Conservation (phyloP, 2,113 vertebrate genomes). For the Sus scrofa region DNA sequence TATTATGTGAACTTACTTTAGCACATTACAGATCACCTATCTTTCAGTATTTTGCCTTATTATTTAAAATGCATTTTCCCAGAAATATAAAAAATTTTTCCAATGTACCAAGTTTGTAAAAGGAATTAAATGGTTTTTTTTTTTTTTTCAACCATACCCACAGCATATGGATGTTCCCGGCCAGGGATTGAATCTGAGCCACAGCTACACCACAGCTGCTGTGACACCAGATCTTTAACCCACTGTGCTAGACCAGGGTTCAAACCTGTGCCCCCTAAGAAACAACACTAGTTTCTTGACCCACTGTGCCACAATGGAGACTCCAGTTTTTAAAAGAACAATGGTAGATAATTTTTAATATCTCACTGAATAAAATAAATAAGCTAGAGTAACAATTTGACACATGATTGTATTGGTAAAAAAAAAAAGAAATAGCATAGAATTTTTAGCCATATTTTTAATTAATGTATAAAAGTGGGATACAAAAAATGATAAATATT, state of each 20-base stretch:
- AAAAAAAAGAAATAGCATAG: conserved; percentile 56
- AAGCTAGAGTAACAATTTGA: neutral
- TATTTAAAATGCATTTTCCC: conserved; percentile 35
- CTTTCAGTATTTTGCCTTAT: conserved; percentile 28
- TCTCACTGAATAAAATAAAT: conserved; percentile 27
- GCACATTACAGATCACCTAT: neutral
- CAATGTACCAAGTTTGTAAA: neutral
- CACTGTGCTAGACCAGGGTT: too few relatives aligned
- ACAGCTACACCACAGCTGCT: too few relatives aligned
- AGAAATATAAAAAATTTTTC: neutral
- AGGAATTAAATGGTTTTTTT: neutral
- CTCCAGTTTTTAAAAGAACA: conserved; percentile 1
- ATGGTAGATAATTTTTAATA: conserved; percentile 1
- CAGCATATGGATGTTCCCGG: too few relatives aligned
- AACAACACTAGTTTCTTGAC: too few relatives aligned
- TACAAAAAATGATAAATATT: conserved; percentile 62
- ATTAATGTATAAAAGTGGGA: conserved; percentile 69
- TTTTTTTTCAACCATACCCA: too few relatives aligned
- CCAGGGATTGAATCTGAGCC: too few relatives aligned
- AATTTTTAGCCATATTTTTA: conserved; percentile 69
- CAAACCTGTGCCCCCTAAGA: too few relatives aligned
- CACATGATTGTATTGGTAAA: neutral
- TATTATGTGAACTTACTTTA: neutral
- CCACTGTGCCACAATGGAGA: too few relatives aligned
- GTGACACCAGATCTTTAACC: too few relatives aligned